phyloP scores from a whole-genome alignment of 92 coral and sea anemone species.

The Phenganax subtilis region DNA sequence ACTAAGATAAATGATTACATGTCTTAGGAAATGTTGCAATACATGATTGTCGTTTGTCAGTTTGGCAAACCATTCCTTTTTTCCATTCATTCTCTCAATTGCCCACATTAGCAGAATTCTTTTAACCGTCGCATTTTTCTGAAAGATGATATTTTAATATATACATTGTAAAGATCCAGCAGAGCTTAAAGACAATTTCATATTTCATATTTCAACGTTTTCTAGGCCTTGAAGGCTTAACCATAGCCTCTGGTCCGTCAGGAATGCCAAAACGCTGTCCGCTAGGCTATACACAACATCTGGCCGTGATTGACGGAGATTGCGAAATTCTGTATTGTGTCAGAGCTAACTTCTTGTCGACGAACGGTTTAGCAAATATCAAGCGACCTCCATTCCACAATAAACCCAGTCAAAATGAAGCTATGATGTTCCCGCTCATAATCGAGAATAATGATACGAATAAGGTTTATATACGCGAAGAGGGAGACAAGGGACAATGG shows the following conservation, averaged over 20 bases:
- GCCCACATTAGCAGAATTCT: too few relatives aligned
- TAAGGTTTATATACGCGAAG: slow-evolving; percentile 35
- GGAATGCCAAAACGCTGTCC: slow-evolving; percentile 84
- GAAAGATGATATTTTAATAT: too few relatives aligned
- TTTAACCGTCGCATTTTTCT: too few relatives aligned
- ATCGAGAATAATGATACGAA: slow-evolving; percentile 64
- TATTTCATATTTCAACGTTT: not conserved
- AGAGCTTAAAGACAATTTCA: too few relatives aligned
- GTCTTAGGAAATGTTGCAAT: too few relatives aligned
- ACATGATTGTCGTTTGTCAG: too few relatives aligned
- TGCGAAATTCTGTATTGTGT: slow-evolving; percentile 85
- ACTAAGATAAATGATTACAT: too few relatives aligned
- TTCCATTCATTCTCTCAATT: too few relatives aligned
- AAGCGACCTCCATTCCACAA: slow-evolving; percentile 79
- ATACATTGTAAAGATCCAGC: too few relatives aligned
- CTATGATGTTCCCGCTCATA: slow-evolving; percentile 65
- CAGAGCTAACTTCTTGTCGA: slow-evolving; percentile 56
- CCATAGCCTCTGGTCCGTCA: slow-evolving; percentile 45
- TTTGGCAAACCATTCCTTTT: too few relatives aligned
- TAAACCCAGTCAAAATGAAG: slow-evolving; percentile 56
- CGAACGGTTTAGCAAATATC: slow-evolving; percentile 64
- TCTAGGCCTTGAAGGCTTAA: not conserved
- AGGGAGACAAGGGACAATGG: not conserved
- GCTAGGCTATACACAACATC: slow-evolving; percentile 78
- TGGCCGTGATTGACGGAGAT: slow-evolving; percentile 73